Base-by-base conservation (phyloP, 2,888 invertebrate genomes). In the Drosophila neoperkinsi region DNA sequence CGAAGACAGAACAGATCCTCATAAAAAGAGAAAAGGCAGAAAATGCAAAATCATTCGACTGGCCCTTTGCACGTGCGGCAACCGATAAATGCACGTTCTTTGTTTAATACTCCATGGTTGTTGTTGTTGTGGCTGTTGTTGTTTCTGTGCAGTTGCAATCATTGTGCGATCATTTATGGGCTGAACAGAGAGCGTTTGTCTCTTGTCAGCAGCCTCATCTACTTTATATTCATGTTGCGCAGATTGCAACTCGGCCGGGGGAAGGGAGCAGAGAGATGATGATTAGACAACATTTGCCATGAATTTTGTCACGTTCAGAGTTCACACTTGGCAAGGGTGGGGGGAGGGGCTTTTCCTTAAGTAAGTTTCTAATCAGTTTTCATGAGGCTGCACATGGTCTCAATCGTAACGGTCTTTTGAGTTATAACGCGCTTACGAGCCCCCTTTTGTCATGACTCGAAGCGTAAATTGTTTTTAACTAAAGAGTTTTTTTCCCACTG, bases 281-380 rank as follows among this genome's bases (percentile, higher is more conserved):
- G 88, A 87, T 77, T 82, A 71, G 77, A 84, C 90, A 89, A 77
- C 58, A 81, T 86, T 79, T 74, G 38, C 59, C 58, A 58, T 60
- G 49, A 68, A 61, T 77, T 77, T 85, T 88, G 85, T 86, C 88
- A 85, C 88, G 85, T 88, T 85, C 75, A 62, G 60, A 62, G 68
- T 78, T 84, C 56, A 64, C 80, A 74, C 81, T 70, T 57, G 52
- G 52, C 3, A 5, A 21, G 21, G 28, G n/a, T 18, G 18, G 16
- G 16, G 16, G 9, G 4, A 9, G 16, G 4, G 25, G 25, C 16
- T 16, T 16, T 9, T 46, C 25, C 11, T 18, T 31, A 33, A 38
- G 52, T 43, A 34, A 65, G 31, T 58, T 53, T 58, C 58, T 72
- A 80, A 72, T 87, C 84, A 78, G 82, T 84, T 84, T 81, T 79